A percentile compares a stretch with the other conserved stretches of the same genome.
These are phyloP conservation scores for Phymatocera aterrima DNA, from an alignment of 2,888 invertebrate genomes.

Conservation along the genomic window DNA sequence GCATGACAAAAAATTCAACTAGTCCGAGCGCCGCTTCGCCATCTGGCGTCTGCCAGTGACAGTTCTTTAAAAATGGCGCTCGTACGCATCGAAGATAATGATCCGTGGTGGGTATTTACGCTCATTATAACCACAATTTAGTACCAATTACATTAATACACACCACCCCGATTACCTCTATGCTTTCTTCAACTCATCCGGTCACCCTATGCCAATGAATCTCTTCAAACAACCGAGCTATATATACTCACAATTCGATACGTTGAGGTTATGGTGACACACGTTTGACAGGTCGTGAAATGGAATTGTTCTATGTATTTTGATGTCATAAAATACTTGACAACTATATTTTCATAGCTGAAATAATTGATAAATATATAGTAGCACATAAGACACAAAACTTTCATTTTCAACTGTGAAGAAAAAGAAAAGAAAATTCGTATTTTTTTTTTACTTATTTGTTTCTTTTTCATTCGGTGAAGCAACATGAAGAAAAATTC, in stretches of 20 bases:
- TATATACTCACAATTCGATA: neutral
- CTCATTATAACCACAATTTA: neutral
- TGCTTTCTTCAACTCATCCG: neutral
- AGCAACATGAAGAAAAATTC: too few relatives aligned
- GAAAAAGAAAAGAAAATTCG: neutral
- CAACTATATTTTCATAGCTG: too few relatives aligned
- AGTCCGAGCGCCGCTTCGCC: too few relatives aligned
- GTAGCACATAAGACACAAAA: too few relatives aligned
- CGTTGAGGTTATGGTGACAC: neutral
- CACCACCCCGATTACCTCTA: neutral
- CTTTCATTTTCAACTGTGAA: neutral
- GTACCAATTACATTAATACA: neutral
- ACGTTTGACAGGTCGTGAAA: conserved; percentile 1
- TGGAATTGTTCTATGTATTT: too few relatives aligned
- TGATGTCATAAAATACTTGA: too few relatives aligned
- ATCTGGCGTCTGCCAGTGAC: conserved; percentile 11
- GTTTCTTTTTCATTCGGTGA: too few relatives aligned
- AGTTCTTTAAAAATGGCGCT: conserved; percentile 65
- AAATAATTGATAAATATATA: too few relatives aligned
- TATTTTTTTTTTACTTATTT: too few relatives aligned
- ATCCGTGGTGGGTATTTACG: conserved; percentile 66
- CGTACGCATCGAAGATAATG: conserved; percentile 68
- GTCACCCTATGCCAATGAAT: neutral
- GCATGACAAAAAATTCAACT: neutral
- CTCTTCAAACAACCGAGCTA: neutral